Evolutionary conservation across 2,113 vertebrate genomes (phyloP), one percentile per base, ranked within the genome.

Genomic region (Paradisaea rubra): DNA sequence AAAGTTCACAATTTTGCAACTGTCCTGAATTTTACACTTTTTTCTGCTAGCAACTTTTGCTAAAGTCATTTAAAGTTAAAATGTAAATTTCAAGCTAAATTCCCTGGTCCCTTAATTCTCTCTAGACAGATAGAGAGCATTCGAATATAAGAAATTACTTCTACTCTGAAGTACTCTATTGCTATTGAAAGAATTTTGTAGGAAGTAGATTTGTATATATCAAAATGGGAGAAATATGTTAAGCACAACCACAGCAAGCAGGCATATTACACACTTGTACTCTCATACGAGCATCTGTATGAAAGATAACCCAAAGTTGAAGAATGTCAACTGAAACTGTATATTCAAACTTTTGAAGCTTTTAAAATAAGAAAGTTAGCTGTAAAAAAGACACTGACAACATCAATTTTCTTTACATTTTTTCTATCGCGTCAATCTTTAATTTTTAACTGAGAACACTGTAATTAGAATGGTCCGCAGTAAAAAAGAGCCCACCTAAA

Each of bases 1-100:
- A 95, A 94, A 95, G 41, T 96, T 95, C 53, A 25, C 57, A 93
- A 93, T 64, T 93, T 95, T 95, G 69, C 53, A 91, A 70, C 68
- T 91, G 72, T 71, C 78, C 61, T 59, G 70, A 94, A 92, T 93
- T 86, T 76, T 59, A 35, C 49, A n/a, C 39, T 82, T 89, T 81
- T 95, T 94, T 93, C 35, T 91, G 24, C 17, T 81, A 93, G 72
- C 7, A 95, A 90, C 79, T 95, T 95, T 92, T 72, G 33, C 71
- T 81, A 70, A 94, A 96, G 68, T 56, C 41, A 90, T 81, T 93
- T 95, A 85, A 94, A 96, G 68, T 94, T 73, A 70, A 93, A 93
- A 94, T 84, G 65, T 53, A 94, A 89, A 88, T 95, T 93, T 95
- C 81, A 77, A 79, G 52, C 21, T 59, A 89, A 93, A 94, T 87